Evolutionary conservation across 1,140 invertebrate genomes (phyloP).

Genomic region (Rhynchophorus ferrugineus): DNA sequence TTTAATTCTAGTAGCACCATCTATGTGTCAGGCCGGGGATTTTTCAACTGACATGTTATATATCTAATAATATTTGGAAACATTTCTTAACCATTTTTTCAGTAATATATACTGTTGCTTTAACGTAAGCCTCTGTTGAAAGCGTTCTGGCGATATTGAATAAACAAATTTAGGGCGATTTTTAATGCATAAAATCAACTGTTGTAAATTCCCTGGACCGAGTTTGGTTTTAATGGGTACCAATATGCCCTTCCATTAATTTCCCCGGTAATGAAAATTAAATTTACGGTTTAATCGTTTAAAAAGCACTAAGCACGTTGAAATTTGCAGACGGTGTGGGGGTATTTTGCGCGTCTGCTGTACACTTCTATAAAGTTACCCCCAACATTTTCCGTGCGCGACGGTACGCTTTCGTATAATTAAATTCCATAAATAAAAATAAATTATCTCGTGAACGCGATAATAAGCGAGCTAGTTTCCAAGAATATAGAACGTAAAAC

Average conservation of each 20-base stretch:
- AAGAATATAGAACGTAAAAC: no score
- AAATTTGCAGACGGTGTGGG: not conserved
- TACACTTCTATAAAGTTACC: not conserved
- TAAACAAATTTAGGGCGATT: no score
- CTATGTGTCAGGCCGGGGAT: no score
- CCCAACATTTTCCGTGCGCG: not conserved
- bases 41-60: no score
- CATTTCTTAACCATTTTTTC: no score
- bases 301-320: conserved; percentile 13
- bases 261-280: conserved; percentile 9
- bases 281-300: conserved; percentile 17
- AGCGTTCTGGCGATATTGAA: no score
- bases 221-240: conserved; percentile 5
- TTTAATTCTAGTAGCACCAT: no score
- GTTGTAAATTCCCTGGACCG: not conserved
- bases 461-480: conserved; percentile 19
- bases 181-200: not conserved
- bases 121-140: no score
- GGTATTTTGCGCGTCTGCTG: not conserved
- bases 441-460: conserved; percentile 25
- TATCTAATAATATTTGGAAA: no score
- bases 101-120: no score
- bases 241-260: conserved; percentile 10
- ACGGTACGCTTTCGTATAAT: conserved; percentile 14
- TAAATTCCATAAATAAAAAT: conserved; percentile 30